Conservation (phyloP, 2,888 invertebrate species). For the Drosophila maculinotata region DNA sequence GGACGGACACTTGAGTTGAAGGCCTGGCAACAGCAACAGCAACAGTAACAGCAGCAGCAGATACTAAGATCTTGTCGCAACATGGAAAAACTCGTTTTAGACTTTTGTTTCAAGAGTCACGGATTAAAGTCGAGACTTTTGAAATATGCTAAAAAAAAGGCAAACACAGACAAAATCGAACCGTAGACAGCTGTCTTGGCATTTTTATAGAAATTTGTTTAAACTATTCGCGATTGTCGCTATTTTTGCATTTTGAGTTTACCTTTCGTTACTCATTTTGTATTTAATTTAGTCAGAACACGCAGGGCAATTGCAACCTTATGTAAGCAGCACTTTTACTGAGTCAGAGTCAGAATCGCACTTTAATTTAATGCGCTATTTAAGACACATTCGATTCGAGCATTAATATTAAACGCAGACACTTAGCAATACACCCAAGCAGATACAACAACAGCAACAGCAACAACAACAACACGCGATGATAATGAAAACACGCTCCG, state of each 20-base stretch:
- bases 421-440: conserved; percentile 14
- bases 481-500: conserved; percentile 12
- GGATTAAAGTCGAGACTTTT: conserved; percentile 35
- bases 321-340: conserved; percentile 42
- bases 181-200: conserved; percentile 24
- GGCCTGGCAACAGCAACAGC: conserved; percentile 21
- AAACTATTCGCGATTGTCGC: conserved; percentile 17
- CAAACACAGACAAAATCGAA: conserved; percentile 10
- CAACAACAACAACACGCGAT: conserved; percentile 19
- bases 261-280: conserved; percentile 69
- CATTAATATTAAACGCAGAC: conserved; percentile 20
- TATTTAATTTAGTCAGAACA: conserved; percentile 47
- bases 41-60: neutral
- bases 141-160: conserved; percentile 15
- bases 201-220: conserved; percentile 9
- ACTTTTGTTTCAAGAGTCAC: conserved; percentile 14
- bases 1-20: conserved; percentile 1
- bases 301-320: conserved; percentile 43
- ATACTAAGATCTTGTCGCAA: conserved; percentile 1
- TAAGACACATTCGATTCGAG: conserved; percentile 30
- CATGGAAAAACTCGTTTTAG: conserved; percentile 10
- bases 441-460: conserved; percentile 17
- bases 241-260: conserved; percentile 35
- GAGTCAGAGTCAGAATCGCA: conserved; percentile 28
- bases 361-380: conserved; percentile 36